These are phyloP conservation scores for Aurelia sp. DNA, from an alignment of 30 jellyfish, hydroid and myxozoan species.

Conservation along the genomic window DNA sequence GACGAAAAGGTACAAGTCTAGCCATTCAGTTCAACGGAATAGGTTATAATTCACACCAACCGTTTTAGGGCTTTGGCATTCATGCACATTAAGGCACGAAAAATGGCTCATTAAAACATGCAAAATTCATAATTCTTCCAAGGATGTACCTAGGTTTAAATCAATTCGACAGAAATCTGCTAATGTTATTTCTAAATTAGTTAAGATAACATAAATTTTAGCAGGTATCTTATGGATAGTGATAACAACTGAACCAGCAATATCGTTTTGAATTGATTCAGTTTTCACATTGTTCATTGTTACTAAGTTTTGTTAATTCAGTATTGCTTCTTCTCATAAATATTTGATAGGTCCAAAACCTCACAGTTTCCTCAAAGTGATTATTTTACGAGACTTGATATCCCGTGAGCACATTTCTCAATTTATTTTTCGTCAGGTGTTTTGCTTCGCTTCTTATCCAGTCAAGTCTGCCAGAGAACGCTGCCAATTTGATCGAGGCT, in stretches of 20 bases:
- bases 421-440: background rate
- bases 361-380: background rate
- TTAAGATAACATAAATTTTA: background rate
- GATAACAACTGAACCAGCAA: slow-evolving; percentile 34
- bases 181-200: background rate
- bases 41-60: too few relatives aligned
- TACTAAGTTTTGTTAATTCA: background rate
- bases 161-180: too few relatives aligned
- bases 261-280: slow-evolving; percentile 25
- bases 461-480: slow-evolving; percentile 34
- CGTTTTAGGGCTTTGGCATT: too few relatives aligned
- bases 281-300: slow-evolving; percentile 5
- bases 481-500: slow-evolving; percentile 17
- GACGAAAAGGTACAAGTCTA: too few relatives aligned
- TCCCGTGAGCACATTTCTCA: background rate
- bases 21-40: too few relatives aligned
- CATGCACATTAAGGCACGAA: too few relatives aligned
- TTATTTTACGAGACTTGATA: too few relatives aligned
- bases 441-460: background rate
- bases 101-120: too few relatives aligned
- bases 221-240: background rate
- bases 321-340: background rate
- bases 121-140: too few relatives aligned
- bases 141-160: too few relatives aligned
- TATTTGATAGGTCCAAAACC: background rate